Conservation (phyloP, 2,113 vertebrate genomes). For the Lethenteron camtschaticum region DNA sequence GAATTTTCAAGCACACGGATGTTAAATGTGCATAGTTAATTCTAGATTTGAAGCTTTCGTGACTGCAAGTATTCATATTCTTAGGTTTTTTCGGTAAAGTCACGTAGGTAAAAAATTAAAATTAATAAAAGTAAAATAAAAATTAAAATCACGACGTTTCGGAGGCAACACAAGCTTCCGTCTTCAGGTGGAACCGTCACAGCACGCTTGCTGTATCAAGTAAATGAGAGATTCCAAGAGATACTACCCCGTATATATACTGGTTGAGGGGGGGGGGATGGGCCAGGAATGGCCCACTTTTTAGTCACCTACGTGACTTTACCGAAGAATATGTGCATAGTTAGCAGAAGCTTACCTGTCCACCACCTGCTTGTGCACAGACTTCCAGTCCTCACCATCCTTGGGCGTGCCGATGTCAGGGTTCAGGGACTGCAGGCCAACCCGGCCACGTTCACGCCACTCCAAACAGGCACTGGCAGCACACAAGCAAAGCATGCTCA, state of each 20-base stretch:
- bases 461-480: slow-evolving; percentile 72
- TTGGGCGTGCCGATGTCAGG: slow-evolving; percentile 52
- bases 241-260: too few species aligned
- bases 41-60: too few species aligned
- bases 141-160: too few species aligned
- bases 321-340: not conserved
- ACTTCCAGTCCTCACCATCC: slow-evolving; percentile 69
- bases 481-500: slow-evolving; percentile 6
- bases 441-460: slow-evolving; percentile 75
- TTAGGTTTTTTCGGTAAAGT: not conserved
- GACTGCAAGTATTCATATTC: not conserved
- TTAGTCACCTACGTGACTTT: too few species aligned
- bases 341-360: slow-evolving; percentile 34
- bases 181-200: too few species aligned
- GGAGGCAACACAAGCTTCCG: too few species aligned
- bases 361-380: slow-evolving; percentile 68
- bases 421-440: slow-evolving; percentile 63
- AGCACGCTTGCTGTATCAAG: too few species aligned
- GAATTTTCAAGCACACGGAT: not conserved
- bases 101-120: too few species aligned
- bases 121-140: too few species aligned
- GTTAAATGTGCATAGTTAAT: not conserved
- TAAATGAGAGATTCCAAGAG: too few species aligned
- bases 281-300: too few species aligned
- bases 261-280: too few species aligned